phyloP scores from a whole-genome alignment of 2,888 invertebrate species.

The Agrotis exclamationis region DNA sequence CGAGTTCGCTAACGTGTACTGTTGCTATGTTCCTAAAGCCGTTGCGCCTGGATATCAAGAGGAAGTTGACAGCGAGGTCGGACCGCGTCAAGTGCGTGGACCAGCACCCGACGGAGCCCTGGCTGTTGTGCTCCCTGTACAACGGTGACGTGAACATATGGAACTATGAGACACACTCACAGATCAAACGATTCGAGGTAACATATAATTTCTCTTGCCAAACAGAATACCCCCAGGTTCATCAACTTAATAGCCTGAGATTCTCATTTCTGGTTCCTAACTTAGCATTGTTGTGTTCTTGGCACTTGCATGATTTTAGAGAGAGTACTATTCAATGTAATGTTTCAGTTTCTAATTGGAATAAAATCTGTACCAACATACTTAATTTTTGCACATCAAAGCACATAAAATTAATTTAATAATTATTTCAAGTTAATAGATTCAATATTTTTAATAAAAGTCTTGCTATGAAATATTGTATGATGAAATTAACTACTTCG shows the following conservation, averaged over 20 bases:
- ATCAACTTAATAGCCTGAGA: background rate
- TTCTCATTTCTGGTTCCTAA: background rate
- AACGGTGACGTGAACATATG: constrained; percentile 99
- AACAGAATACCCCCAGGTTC: background rate
- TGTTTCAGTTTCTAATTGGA: background rate
- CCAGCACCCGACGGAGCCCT: constrained; percentile 99
- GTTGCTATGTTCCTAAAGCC: constrained; percentile 92
- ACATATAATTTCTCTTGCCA: constrained; percentile 18
- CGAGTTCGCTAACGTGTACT: constrained; percentile 56
- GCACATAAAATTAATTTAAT: background rate
- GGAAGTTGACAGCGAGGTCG: constrained; percentile 98
- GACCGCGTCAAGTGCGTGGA: constrained; percentile 99
- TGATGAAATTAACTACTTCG: background rate
- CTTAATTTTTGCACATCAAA: background rate
- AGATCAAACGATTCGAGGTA: constrained; percentile 96
- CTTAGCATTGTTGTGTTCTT: background rate
- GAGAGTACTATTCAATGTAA: background rate
- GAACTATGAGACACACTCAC: constrained; percentile 98
- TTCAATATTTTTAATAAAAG: background rate
- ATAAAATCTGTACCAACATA: no score
- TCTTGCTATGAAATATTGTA: background rate
- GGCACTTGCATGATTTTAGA: background rate
- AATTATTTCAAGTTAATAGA: background rate
- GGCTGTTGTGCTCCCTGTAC: constrained; percentile 99
- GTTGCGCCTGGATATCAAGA: constrained; percentile 99